Percentiles rank a stretch among this genome's conserved stretches.
Evolutionary conservation across 2,888 invertebrate genomes (phyloP).

Genomic region (Pandemis corylana): DNA sequence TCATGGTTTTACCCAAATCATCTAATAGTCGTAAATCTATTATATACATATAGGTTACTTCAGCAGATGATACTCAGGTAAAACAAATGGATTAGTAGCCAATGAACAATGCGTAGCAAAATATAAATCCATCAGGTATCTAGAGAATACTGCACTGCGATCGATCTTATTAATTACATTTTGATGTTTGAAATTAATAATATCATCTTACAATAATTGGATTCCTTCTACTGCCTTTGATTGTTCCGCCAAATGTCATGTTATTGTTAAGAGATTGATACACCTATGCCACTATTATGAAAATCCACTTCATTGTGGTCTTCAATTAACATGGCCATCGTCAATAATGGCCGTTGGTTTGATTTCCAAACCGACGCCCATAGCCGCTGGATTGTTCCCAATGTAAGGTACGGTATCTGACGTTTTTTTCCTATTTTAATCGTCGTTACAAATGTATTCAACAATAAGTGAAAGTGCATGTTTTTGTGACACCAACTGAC

Average conservation of each 20-base stretch:
- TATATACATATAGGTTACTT: too few relatives aligned
- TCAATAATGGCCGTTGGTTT: conserved; percentile 1
- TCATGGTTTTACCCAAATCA: too few relatives aligned
- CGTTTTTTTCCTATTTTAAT: conserved; percentile 35
- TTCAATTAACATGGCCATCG: not conserved
- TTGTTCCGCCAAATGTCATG: not conserved
- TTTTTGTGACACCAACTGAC: conserved; percentile 26
- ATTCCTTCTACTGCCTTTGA: too few relatives aligned
- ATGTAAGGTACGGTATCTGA: conserved; percentile 23
- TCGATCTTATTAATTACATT: not conserved
- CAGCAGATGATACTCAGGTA: not conserved
- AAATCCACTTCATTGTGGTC: too few relatives aligned
- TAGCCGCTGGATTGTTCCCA: conserved; percentile 5
- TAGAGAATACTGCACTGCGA: not conserved
- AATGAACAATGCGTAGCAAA: not conserved
- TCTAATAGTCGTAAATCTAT: too few relatives aligned
- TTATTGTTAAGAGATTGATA: too few relatives aligned
- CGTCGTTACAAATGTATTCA: conserved; percentile 28
- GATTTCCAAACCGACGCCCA: not conserved
- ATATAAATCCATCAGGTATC: not conserved
- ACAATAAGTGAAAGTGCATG: conserved; percentile 38
- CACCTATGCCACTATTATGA: too few relatives aligned
- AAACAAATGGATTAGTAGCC: not conserved
- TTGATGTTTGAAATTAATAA: not conserved
- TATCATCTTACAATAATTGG: too few relatives aligned